Base-by-base conservation (phyloP, 2,797 vertebrate genomes). In the Leptatherina wallacei region DNA sequence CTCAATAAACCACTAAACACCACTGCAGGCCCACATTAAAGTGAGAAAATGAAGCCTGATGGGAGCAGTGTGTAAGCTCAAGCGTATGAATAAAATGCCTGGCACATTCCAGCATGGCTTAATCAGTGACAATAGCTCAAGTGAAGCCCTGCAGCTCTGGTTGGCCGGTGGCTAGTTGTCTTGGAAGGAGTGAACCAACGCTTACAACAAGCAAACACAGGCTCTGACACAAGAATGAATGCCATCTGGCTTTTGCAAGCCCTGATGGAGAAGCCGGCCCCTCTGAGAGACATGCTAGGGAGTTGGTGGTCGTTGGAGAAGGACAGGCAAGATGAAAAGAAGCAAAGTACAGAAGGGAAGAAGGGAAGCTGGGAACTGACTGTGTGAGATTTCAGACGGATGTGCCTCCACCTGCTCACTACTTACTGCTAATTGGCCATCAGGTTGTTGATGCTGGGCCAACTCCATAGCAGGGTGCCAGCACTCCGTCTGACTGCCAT, bases 391-490 rank as follows among this genome's bases (percentile, higher is more conserved):
- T 75, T 67, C 22, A 71, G 40, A 71, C 32, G 65, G 49, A 81
- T 71, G 35, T 57, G 59, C 78, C 69, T 81, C 83, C 83, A 88
- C 85, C 88, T 88, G 77, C 81, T 75, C 10, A 14, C 64, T 79
- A 75, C 75, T 88, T 85, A 72, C 67, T 60, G 42, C 67, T 92
- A 90, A 92, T 89, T 87, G 83, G 81, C 76, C 79, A 55, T 86
- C 77, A 76, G 62, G 61, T 80, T 73, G 57, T 74, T 85, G 82
- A 79, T 49, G 66, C 35, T 6, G 22, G 69, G 86, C 89, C 89
- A 91, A 58, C 66, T 59, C 51, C 62, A 79, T 61, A 84, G 68
- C 61, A 38, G 13, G 62, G 80, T 73, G 83, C 83, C 86, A 80
- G 62, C n/a, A 9, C 29, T 49, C 69, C 73, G 73, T 86, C 71